Conservation (phyloP, 2,797 vertebrate species). For the Glossophaga mutica region DNA sequence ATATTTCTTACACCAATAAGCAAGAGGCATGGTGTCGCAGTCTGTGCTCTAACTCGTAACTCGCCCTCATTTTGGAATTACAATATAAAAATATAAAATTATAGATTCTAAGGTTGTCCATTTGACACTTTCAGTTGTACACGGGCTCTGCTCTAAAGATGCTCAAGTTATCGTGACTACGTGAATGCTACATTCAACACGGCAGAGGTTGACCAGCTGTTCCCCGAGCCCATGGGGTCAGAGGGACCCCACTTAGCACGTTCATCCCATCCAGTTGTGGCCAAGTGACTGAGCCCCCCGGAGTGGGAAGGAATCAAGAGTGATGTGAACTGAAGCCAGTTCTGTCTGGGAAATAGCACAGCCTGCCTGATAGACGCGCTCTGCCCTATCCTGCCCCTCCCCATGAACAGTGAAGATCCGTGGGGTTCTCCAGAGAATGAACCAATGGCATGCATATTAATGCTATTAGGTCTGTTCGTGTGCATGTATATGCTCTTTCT, state of each 20-base stretch:
- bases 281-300: not conserved
- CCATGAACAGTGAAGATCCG: not conserved
- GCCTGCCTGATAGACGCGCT: fast-evolving
- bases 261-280: not conserved
- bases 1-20: not conserved
- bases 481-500: too few species aligned
- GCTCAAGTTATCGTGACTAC: not conserved
- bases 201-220: not conserved
- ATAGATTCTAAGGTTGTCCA: not conserved
- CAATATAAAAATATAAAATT: not conserved
- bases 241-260: not conserved
- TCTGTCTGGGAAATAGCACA: not conserved
- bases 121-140: not conserved
- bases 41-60: not conserved
- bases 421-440: not conserved
- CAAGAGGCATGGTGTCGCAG: fast-evolving
- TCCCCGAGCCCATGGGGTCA: not conserved
- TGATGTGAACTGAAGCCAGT: not conserved
- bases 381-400: not conserved
- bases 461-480: not conserved
- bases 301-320: not conserved
- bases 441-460: too few species aligned
- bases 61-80: not conserved
- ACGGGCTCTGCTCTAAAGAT: not conserved
- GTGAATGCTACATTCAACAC: not conserved